Conservation (phyloP, 2,888 invertebrate genomes). For the Ditula angustiorana region DNA sequence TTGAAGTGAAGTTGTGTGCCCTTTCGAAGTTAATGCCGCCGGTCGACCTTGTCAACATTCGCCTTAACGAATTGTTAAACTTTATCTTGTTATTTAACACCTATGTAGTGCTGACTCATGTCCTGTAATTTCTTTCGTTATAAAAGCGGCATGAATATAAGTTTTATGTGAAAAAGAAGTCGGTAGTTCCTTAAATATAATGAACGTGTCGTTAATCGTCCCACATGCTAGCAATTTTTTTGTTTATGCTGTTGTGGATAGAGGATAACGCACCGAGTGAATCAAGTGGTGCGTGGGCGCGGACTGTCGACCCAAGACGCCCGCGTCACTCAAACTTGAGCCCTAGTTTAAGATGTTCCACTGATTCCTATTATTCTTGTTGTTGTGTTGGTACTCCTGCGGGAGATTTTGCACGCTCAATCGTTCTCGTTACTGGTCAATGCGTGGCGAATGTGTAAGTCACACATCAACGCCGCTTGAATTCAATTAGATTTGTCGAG, state of each 20-base stretch:
- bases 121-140: constrained; percentile 33
- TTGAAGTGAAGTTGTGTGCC: constrained; percentile 33
- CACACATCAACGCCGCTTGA: neutral
- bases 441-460: constrained; percentile 2
- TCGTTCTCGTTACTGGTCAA: constrained; percentile 30
- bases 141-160: constrained; percentile 19
- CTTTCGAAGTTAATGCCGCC: constrained; percentile 33
- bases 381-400: neutral
- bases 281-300: constrained; percentile 55
- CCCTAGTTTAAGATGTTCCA: neutral
- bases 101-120: constrained; percentile 31
- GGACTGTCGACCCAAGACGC: constrained; percentile 49
- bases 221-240: constrained; percentile 53
- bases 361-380: neutral
- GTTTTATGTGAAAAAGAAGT: constrained; percentile 18
- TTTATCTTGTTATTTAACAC: constrained; percentile 30
- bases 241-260: constrained; percentile 53
- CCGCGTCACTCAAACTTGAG: neutral
- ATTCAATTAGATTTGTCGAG: too few relatives aligned
- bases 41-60: constrained; percentile 32
- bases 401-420: constrained; percentile 51
- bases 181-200: constrained; percentile 14
- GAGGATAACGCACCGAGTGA: constrained; percentile 58
- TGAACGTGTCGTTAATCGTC: constrained; percentile 42
- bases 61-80: constrained; percentile 28